phyloP scores from a whole-genome alignment of 1,140 invertebrate genomes.

The Halyomorpha halys region DNA sequence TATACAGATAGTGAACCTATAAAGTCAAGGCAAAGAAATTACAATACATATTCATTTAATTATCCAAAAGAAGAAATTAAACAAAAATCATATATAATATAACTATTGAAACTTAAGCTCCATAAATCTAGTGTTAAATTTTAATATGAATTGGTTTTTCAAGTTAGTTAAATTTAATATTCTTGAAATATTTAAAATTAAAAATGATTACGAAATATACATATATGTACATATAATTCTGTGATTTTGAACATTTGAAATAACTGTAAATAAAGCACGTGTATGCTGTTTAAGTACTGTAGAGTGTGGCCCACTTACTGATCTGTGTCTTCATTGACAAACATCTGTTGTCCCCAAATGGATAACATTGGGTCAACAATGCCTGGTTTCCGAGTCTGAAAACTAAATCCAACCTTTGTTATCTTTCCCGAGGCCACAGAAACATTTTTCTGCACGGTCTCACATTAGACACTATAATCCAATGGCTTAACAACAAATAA shows the following conservation, averaged over 20 bases:
- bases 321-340: slow-evolving; percentile 89
- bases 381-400: slow-evolving; percentile 89
- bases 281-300: slow-evolving; percentile 27
- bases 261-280: slow-evolving; percentile 15
- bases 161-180: too few species aligned
- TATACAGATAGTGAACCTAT: too few species aligned
- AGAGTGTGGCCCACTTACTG: slow-evolving; percentile 61
- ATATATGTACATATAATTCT: too few species aligned
- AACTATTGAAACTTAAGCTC: too few species aligned
- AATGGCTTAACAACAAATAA: slow-evolving; percentile 14
- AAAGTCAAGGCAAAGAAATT: too few species aligned
- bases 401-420: slow-evolving; percentile 47
- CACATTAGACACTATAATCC: slow-evolving; percentile 7
- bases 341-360: slow-evolving; percentile 93
- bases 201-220: too few species aligned
- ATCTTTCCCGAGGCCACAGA: slow-evolving; percentile 17
- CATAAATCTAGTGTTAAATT: too few species aligned
- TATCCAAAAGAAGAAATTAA: too few species aligned
- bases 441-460: slow-evolving; percentile 14
- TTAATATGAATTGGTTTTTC: too few species aligned
- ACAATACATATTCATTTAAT: too few species aligned
- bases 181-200: neutral
- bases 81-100: too few species aligned
- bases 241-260: too few species aligned
- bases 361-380: slow-evolving; percentile 94